Evolutionary conservation across 2,797 vertebrate genomes (phyloP).

Genomic region (Lepilemur ruficaudatus): DNA sequence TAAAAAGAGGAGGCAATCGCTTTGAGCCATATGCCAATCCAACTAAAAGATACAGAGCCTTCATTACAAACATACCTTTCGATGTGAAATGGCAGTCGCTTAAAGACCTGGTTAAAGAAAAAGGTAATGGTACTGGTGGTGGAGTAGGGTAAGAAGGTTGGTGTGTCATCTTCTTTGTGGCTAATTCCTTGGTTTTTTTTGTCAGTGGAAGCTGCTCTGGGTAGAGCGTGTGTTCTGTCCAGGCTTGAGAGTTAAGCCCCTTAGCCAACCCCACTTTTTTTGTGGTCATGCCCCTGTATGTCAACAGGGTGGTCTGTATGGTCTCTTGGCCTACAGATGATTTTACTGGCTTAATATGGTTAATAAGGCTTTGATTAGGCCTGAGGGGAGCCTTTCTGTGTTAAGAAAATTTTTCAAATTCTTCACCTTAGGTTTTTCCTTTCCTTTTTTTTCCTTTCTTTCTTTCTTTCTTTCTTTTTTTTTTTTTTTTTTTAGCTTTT

Average conservation of each 20-base stretch:
- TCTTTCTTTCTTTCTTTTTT: background rate
- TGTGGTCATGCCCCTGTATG: constrained; percentile 69
- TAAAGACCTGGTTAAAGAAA: constrained; percentile 98
- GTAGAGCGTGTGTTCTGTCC: constrained; percentile 59
- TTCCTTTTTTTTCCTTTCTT: background rate
- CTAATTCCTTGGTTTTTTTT: constrained; percentile 65
- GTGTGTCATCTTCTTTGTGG: constrained; percentile 72
- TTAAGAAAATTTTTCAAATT: constrained; percentile 33
- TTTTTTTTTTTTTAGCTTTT: constrained; percentile 57
- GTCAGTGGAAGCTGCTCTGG: constrained; percentile 68
- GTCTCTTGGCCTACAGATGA: constrained; percentile 59
- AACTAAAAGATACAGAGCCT: constrained; percentile 92
- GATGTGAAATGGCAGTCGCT: constrained; percentile 99
- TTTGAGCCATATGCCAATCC: constrained; percentile 92
- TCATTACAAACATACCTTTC: constrained; percentile 99
- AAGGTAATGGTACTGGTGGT: constrained; percentile 90
- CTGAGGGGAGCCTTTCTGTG: constrained; percentile 49
- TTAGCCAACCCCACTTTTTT: background rate
- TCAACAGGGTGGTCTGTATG: constrained; percentile 46
- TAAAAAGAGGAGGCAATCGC: constrained; percentile 93
- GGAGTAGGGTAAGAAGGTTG: constrained; percentile 73
- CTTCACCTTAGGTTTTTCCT: constrained; percentile 35
- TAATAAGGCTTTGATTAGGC: constrained; percentile 43
- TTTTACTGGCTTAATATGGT: constrained; percentile 60
- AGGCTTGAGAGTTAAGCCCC: constrained; percentile 44